Conservation (phyloP, 2,888 invertebrate genomes). For the Agrilus cyanescens region DNA sequence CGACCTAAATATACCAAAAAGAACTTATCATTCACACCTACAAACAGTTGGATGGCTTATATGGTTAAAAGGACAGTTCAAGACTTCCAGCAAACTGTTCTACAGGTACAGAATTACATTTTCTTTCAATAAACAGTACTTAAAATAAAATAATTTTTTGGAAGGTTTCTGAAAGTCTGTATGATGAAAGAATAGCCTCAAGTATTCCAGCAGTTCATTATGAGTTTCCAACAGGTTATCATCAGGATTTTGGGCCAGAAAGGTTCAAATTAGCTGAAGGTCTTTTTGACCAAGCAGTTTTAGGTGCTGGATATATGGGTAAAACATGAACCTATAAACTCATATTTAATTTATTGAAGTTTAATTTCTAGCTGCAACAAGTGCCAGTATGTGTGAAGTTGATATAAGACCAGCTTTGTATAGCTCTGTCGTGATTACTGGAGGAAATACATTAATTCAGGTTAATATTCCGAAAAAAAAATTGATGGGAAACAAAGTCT, state of each 20-base stretch:
- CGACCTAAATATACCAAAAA: slow-evolving; percentile 72
- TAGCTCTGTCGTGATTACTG: slow-evolving; percentile 89
- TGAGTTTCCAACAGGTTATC: slow-evolving; percentile 96
- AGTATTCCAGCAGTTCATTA: slow-evolving; percentile 88
- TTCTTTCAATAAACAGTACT: not conserved
- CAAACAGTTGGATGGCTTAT: slow-evolving; percentile 88
- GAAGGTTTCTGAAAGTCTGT: slow-evolving; percentile 77
- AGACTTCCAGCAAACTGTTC: slow-evolving; percentile 53
- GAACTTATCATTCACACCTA: slow-evolving; percentile 68
- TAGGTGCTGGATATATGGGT: slow-evolving; percentile 80
- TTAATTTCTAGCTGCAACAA: slow-evolving; percentile 49
- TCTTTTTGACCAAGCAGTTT: slow-evolving; percentile 87
- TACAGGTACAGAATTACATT: slow-evolving; percentile 43
- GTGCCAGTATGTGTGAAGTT: slow-evolving; percentile 94
- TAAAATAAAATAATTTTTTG: slow-evolving; percentile 4
- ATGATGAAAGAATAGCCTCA: slow-evolving; percentile 76
- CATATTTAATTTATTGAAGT: not conserved
- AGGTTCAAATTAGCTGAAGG: slow-evolving; percentile 89
- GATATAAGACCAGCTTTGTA: slow-evolving; percentile 94
- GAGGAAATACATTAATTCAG: slow-evolving; percentile 83
- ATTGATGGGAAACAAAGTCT: too few relatives aligned
- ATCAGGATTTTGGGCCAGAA: slow-evolving; percentile 91
- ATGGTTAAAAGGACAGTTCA: slow-evolving; percentile 82
- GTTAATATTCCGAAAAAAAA: slow-evolving; percentile 28
- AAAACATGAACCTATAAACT: slow-evolving; percentile 13